Evolutionary conservation across 2,113 vertebrate species (phyloP), one percentile per base, ranked within the genome.

Genomic region (Engraulis encrasicolus): DNA sequence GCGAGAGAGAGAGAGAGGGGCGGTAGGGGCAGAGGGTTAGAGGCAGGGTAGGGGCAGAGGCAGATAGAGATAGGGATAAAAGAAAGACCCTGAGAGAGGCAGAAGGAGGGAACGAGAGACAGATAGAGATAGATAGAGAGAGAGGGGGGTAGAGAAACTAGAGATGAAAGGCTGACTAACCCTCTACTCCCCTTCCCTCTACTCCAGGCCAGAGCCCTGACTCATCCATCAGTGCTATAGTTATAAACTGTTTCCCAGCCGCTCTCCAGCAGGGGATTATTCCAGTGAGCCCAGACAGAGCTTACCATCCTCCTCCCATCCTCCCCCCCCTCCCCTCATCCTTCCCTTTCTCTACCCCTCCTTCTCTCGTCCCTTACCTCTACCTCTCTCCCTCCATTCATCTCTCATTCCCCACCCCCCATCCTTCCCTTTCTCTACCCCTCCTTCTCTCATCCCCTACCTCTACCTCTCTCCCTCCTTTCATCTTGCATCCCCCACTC

Each of bases 191-290:
- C n/a, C n/a, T 45, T 3, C 40, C 40, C 40, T 45, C 40, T 9
- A 45, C 40, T 9, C 40, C 9, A 45, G 40, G 40, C 71, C n/a
- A 34, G 6, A n/a, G n/a, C 27, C 77, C 78, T 81, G 81, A 61
- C 86, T 78, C 79, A 88, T 88, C 78, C n/a, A 87, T 88, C 87
- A 89, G 66, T 40, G 77, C n/a, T n/a, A n/a, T n/a, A 50, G 78
- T 11, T 86, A 85, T 86, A 87, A 85, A 80, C 54, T 18, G 81
- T 20, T 38, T 34, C 71, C 20, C 19, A 85, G 50, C 61, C 78
- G 86, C 49, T 61, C 61, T 79, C 77, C 74, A 78, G 61, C 45
- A 84, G 79, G 81, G 84, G 85, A 86, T 88, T 87, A 88, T 85
- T 88, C 77, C 78, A 50, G 48, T 19, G 12, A 23, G 83, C 50